Base-by-base conservation (phyloP, 1,140 invertebrate genomes). In the Aphaenogaster ashmeadi region DNA sequence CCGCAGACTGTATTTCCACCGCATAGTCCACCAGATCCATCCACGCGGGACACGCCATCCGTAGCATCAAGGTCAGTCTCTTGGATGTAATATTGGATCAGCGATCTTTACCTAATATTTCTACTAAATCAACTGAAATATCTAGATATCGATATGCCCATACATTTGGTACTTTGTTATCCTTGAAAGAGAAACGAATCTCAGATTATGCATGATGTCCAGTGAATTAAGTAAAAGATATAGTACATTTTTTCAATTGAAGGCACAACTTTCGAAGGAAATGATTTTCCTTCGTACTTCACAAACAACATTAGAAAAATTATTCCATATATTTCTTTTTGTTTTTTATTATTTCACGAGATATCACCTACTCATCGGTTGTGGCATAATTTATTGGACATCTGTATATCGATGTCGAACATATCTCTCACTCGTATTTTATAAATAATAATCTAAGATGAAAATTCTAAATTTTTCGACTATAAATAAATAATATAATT, bases 21-120 rank as follows among this genome's bases (percentile, higher is more conserved):
- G 93, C 97, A 95, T 96, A 97, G 95, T 96, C 97, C 97, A 0
- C 97, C 97, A 0, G 97, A 97, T 94, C 96, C 97, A 15, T 96
- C 95, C 2, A 93, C 95, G 52, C 95, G 97, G 84, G 97, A 97
- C 93, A 97, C 97, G 58, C 97, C 97, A 41, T 97, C 97, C 74
- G 97, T 97, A 44, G 96, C 96, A 86, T 97, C 96, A 94, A 96
- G 96, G 96, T 96, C 94, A 96, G 95, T 95, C 83, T 81, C 94
- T 88, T 95, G 95, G 95, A 94, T 95, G 84, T 95, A 94, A 90
- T 62, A 60, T 54, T 0, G 47, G 21, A 75, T 66, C n/a, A 33
- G 58, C 54, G 21, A 84, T 62, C 13, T 47, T 74, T 33, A 84
- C 7, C 21, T 38, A 41, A 36, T 60, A 27, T 74, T 36, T 79